These are phyloP conservation scores for Lerista edwardsae DNA, from an alignment of 2,797 vertebrate species.

Conservation along the genomic window DNA sequence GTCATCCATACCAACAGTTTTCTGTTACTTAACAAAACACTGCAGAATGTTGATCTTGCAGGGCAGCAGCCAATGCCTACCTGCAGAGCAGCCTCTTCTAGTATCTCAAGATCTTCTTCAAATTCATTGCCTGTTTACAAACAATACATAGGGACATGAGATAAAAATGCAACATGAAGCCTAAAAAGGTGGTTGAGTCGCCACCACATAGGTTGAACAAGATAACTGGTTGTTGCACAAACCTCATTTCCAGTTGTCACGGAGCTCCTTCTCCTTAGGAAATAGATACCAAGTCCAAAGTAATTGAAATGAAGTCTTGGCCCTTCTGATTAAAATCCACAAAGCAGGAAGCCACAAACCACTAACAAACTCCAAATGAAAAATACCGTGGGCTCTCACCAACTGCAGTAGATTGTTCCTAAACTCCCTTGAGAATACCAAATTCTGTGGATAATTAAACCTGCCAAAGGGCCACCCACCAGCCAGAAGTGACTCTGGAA, in stretches of 20 bases:
- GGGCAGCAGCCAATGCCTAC: slow-evolving; percentile 67
- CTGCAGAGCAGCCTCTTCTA: slow-evolving; percentile 98
- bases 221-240: not conserved
- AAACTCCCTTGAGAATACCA: too few relatives aligned
- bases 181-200: not conserved
- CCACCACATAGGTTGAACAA: not conserved
- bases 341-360: not conserved
- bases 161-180: not conserved
- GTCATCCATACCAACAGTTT: not conserved
- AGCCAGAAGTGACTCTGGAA: too few relatives aligned
- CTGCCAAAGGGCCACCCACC: too few relatives aligned
- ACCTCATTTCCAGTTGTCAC: not conserved
- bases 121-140: slow-evolving; percentile 89
- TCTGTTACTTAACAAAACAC: not conserved
- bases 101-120: slow-evolving; percentile 98
- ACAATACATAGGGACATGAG: not conserved
- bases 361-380: not conserved
- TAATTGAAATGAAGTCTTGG: not conserved
- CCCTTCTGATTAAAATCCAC: not conserved
- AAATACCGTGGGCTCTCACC: too few relatives aligned
- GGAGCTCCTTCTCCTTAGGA: not conserved
- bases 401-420: too few relatives aligned
- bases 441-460: too few relatives aligned
- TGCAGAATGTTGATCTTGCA: not conserved
- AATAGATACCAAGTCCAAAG: not conserved